Evolutionary conservation across 2,797 vertebrate genomes (phyloP), one percentile per base, ranked within the genome.

Genomic region (Neosalanx taihuensis): DNA sequence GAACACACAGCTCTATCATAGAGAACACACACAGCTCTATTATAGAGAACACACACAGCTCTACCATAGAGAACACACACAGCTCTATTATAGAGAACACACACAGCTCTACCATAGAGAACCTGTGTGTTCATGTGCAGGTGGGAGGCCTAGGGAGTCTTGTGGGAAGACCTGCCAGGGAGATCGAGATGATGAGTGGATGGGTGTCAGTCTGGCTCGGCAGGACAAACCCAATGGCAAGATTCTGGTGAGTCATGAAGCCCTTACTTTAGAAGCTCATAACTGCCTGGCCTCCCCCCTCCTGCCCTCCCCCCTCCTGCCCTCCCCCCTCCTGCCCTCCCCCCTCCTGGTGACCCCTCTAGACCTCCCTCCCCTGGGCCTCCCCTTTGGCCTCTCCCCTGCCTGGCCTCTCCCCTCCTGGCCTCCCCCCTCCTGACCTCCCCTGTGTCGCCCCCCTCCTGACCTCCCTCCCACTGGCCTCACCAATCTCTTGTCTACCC

Each of bases 81-180:
- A 26, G 23, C 23, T 26, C 23, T 26, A 26, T 26, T 1, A 26
- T 26, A 26, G 23, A 26, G 23, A 26, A 26, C 23, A 26, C 23
- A 26, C 23, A 26, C 23, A 26, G 23, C 23, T 26, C 23, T 26
- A 26, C 1, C 1, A 37, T 7, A 37, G 5, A 59, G 57, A 26
- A 61, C 53, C 17, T 65, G 35, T 41, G 17, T 72, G 9, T 65
- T 62, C 64, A 15, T 72, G 41, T 69, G 60, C 85, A 99, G 97
- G 94, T 88, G 97, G 95, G 90, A 94, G 84, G 84, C 91, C 76
- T 29, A 94, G 93, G n/a, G 87, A 84, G 26, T 83, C 92, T 2
- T 99, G 98, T 69, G 98, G 98, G 72, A 99, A 99, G 93, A 99
- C 98, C 0, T 99, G 98, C 84, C 93, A 91, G 82, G 97, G 94